Base-by-base conservation (phyloP, 1,140 invertebrate genomes). In the Bombus soroeensis region DNA sequence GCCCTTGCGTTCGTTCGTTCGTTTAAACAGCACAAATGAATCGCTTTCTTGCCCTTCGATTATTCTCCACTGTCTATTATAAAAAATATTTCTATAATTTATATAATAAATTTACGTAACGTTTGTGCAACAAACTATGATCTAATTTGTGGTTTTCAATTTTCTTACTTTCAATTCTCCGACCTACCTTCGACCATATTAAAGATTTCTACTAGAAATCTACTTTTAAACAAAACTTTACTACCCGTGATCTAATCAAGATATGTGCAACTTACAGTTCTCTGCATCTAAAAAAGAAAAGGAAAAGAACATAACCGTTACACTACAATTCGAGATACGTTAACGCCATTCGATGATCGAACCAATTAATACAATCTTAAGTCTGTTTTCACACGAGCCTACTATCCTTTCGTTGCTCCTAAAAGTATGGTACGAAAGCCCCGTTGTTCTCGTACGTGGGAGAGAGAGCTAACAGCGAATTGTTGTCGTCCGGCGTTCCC, bases 391-490 rank as follows among this genome's bases (percentile, higher is more conserved):
- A 59, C 66, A 6, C 25, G 0, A 41, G 15, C 68, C 59, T 32
- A 18, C 18, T n/a, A 41, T 37, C 28, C 32, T 32, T 39, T 64
- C 6, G n/a, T 81, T 64, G 18, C 39, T 75, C n/a, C n/a, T 73
- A 39, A 25, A 43, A 39, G 32, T 32, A 43, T 41, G 59, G 28
- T 39, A 68, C 73, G 32, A 53, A 53, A 53, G 12, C 22, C 43
- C 22, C 28, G 59, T 68, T 66, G 41, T 68, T 53, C 15, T 18
- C 39, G 8, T 53, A 59, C 75, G 66, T 85, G 77, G 68, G 83
- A 81, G 80, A 87, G 87, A 86, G 62, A 41, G 22, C 25, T n/a
- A 34, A 75, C 84, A 77, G 83, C 80, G 85, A 62, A 88, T 79
- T 73, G 77, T 81, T 79, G 80, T 78, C 77, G 57, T 37, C 28